A percentile compares a stretch with the other conserved stretches of the same genome.
Conservation (phyloP, 35 echinoderm and acorn worm species). For the Hemicentrotus pulcherrimus region DNA sequence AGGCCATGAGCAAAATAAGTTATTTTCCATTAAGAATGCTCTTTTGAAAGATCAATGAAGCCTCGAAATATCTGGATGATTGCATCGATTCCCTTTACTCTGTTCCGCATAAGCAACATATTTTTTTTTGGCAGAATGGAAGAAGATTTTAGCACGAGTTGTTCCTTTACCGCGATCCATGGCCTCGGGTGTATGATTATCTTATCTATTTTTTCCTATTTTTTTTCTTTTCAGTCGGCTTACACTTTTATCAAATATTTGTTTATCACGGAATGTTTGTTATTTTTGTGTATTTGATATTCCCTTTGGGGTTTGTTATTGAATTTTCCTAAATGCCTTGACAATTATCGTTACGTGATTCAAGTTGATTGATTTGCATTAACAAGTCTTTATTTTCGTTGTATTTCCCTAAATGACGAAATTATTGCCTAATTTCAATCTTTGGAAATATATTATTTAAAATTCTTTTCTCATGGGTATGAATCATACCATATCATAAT, state of each 20-base stretch:
- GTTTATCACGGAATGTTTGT: background rate
- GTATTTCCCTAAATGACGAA: too few species aligned
- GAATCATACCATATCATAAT: too few species aligned
- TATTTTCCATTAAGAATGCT: background rate
- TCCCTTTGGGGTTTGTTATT: background rate
- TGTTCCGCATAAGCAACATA: background rate
- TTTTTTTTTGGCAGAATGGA: background rate
- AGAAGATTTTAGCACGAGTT: background rate
- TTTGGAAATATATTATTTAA: too few species aligned
- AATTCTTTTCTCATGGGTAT: too few species aligned
- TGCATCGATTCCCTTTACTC: background rate
- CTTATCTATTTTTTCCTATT: background rate
- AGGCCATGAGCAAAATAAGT: background rate
- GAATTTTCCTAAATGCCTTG: background rate
- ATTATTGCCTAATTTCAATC: too few species aligned
- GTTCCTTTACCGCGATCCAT: background rate
- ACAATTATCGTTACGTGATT: background rate
- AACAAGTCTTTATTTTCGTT: background rate
- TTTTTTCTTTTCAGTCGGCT: background rate
- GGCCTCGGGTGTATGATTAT: background rate
- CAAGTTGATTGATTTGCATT: background rate
- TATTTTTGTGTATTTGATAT: background rate
- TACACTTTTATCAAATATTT: background rate
- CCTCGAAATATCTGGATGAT: background rate
- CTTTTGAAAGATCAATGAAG: background rate